Percentiles rank a stretch among this genome's conserved stretches.
These are phyloP conservation scores for Cerastis rubricosa DNA, from an alignment of 2,888 invertebrate genomes.

Conservation along the genomic window DNA sequence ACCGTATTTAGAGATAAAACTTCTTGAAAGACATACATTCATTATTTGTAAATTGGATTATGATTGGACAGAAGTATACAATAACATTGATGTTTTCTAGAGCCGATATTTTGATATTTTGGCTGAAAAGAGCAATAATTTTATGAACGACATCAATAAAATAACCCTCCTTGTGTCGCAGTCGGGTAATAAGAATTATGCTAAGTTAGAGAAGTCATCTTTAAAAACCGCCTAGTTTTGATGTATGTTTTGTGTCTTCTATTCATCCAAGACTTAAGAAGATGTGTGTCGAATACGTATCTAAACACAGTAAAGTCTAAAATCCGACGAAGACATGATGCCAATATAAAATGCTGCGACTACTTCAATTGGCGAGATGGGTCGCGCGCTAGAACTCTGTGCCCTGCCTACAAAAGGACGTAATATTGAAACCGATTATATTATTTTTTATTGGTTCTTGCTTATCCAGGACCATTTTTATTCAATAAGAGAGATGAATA, in stretches of 20 bases:
- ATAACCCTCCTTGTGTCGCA: no score
- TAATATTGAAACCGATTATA: constrained; percentile 51
- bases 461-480: neutral
- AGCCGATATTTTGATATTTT: no score
- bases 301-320: constrained; percentile 32
- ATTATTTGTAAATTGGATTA: constrained; percentile 62
- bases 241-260: neutral
- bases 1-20: constrained; percentile 57
- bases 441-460: no score
- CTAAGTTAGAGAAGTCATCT: neutral
- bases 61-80: constrained; percentile 45
- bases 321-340: constrained; percentile 41
- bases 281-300: constrained; percentile 1
- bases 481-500: constrained; percentile 27
- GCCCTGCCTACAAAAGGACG: constrained; percentile 37
- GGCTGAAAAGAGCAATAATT: neutral
- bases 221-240: neutral
- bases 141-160: neutral
- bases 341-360: constrained; percentile 63
- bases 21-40: constrained; percentile 53
- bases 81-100: constrained; percentile 33
- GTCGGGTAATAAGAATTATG: neutral
- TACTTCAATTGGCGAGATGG: constrained; percentile 61
- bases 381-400: constrained; percentile 56
- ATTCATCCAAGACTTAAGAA: neutral